Percentiles rank a stretch among this genome's conserved stretches.
Conservation (phyloP, 1,140 invertebrate species). For the Acromyrmex heyeri region DNA sequence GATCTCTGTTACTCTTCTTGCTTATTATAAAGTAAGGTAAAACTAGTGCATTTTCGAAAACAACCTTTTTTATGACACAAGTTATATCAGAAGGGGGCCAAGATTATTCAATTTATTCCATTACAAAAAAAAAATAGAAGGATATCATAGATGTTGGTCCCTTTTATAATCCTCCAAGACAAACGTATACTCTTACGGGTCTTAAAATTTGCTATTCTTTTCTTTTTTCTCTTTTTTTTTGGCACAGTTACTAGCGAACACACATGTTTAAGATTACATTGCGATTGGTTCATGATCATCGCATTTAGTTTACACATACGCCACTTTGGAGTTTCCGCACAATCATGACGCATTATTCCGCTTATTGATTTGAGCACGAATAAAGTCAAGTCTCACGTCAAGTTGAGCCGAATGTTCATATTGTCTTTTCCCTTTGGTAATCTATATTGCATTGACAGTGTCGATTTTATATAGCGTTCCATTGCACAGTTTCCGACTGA, state of each 20-base stretch:
- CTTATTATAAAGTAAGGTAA: not conserved
- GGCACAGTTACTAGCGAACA: conserved; percentile 79
- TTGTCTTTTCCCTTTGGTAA: conserved; percentile 5
- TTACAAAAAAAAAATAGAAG: conserved; percentile 3
- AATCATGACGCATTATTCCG: conserved; percentile 4
- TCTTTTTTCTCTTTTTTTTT: conserved; percentile 67
- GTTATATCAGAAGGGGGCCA: not conserved
- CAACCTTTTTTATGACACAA: conserved; percentile 13
- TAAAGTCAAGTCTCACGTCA: conserved; percentile 26
- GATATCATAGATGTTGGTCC: conserved; percentile 74
- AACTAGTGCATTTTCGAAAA: not conserved
- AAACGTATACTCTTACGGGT: conserved; percentile 71
- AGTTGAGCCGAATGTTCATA: conserved; percentile 8
- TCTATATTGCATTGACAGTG: conserved; percentile 9
- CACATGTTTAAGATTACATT: conserved; percentile 71
- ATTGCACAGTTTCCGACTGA: conserved; percentile 23
- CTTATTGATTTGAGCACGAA: conserved; percentile 40
- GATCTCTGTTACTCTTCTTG: not conserved
- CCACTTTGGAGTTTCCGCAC: not conserved
- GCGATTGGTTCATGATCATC: conserved; percentile 59
- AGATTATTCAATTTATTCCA: conserved; percentile 32
- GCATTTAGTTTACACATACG: conserved; percentile 30
- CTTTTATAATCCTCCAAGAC: conserved; percentile 68
- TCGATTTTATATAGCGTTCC: conserved; percentile 53
- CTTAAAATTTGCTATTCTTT: conserved; percentile 49